Conservation (phyloP, 2,797 vertebrate genomes). For the Galagoides demidoff region DNA sequence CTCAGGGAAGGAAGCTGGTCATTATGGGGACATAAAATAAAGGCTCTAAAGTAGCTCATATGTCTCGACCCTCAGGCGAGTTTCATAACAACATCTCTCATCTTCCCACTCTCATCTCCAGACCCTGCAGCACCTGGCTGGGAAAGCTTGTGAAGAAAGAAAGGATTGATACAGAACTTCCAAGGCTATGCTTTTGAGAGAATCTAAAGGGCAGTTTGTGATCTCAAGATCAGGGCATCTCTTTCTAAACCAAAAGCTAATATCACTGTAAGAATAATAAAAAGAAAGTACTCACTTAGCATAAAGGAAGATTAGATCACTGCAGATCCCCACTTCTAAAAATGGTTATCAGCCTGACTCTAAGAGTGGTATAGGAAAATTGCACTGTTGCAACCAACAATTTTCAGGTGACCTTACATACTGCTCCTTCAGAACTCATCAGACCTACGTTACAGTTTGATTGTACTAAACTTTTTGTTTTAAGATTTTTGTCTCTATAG, state of each 20-base stretch:
- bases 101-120: not conserved
- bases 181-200: not conserved
- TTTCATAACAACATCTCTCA: not conserved
- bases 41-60: not conserved
- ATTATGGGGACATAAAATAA: not conserved
- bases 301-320: not conserved
- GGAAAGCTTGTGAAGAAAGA: not conserved
- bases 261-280: not conserved
- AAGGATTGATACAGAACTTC: not conserved
- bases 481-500: not conserved
- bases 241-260: constrained; percentile 19
- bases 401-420: not conserved
- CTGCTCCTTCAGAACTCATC: not conserved
- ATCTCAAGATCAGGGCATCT: not conserved
- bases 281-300: not conserved
- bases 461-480: not conserved
- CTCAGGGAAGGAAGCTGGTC: not conserved
- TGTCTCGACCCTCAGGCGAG: not conserved
- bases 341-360: not conserved
- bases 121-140: not conserved
- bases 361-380: not conserved
- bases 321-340: not conserved
- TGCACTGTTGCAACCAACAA: not conserved
- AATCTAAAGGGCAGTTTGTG: not conserved
- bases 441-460: not conserved